Evolutionary conservation across 2,113 vertebrate genomes (phyloP).

Genomic region (Leptobrachium ailaonicum): DNA sequence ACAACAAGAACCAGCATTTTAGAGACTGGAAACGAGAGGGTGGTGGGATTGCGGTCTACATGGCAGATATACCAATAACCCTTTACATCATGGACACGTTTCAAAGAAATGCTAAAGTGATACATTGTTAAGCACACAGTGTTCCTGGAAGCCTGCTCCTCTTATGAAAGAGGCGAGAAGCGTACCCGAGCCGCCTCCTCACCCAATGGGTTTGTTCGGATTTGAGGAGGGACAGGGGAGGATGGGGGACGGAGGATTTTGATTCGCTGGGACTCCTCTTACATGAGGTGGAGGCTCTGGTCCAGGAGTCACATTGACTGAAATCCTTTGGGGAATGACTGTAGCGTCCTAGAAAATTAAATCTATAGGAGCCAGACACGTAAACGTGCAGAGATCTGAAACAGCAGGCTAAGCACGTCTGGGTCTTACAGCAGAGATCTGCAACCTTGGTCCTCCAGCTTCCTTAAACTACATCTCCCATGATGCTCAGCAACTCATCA

Average conservation of each 20-base stretch:
- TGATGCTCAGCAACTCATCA: too few relatives aligned
- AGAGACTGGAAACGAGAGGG: too few relatives aligned
- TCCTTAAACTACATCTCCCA: too few relatives aligned
- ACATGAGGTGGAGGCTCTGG: not conserved
- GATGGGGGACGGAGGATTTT: not conserved
- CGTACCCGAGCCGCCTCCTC: not conserved
- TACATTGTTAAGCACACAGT: too few relatives aligned
- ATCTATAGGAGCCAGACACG: not conserved
- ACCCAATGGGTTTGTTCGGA: slow-evolving; percentile 5
- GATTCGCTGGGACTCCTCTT: slow-evolving; percentile 22
- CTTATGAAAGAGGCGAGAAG: not conserved
- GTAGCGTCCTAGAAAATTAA: slow-evolving; percentile 22
- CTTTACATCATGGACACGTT: not conserved
- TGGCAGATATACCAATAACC: too few relatives aligned
- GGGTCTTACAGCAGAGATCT: too few relatives aligned
- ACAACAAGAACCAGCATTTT: too few relatives aligned
- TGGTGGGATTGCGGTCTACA: too few relatives aligned
- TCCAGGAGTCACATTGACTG: slow-evolving; percentile 25
- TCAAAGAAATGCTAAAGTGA: too few relatives aligned
- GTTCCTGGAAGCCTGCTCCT: not conserved
- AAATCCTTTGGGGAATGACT: slow-evolving; percentile 17
- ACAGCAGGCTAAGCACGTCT: too few relatives aligned
- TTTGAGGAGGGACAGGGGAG: slow-evolving; percentile 21
- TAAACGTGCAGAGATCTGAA: too few relatives aligned
- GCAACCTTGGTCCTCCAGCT: too few relatives aligned